phyloP scores from a whole-genome alignment of 1,140 invertebrate genomes.

The Camponotus pennsylvanicus region DNA sequence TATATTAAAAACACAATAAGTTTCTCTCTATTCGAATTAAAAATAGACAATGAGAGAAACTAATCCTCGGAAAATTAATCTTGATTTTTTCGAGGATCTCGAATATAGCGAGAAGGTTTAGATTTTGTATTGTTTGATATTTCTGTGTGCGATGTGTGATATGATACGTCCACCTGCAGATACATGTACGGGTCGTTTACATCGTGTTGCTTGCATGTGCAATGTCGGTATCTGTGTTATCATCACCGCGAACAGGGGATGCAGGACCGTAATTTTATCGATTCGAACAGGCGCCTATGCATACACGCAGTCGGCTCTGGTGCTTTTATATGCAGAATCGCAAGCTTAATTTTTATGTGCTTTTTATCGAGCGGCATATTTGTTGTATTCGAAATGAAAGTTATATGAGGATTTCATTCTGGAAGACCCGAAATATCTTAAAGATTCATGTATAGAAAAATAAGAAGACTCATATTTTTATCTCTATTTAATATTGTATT shows the following conservation, averaged over 20 bases:
- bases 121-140: neutral
- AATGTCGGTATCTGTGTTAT: constrained; percentile 30
- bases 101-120: neutral
- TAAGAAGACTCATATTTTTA: neutral
- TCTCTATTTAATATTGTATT: neutral
- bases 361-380: neutral
- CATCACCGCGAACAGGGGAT: neutral
- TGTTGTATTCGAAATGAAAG: neutral
- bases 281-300: neutral
- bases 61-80: neutral
- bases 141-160: neutral
- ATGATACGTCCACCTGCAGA: neutral
- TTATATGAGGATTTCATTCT: neutral
- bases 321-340: neutral
- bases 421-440: neutral
- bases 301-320: neutral
- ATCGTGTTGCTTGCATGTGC: constrained; percentile 22
- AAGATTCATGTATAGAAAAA: neutral
- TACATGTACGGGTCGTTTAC: neutral
- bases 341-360: constrained; percentile 11
- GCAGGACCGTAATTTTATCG: constrained; percentile 57
- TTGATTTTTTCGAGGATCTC: constrained; percentile 6
- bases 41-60: neutral
- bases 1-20: neutral
- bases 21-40: neutral